Evolutionary conservation across 2,797 vertebrate genomes (phyloP).

Genomic region (Ambastaia sidthimunki): DNA sequence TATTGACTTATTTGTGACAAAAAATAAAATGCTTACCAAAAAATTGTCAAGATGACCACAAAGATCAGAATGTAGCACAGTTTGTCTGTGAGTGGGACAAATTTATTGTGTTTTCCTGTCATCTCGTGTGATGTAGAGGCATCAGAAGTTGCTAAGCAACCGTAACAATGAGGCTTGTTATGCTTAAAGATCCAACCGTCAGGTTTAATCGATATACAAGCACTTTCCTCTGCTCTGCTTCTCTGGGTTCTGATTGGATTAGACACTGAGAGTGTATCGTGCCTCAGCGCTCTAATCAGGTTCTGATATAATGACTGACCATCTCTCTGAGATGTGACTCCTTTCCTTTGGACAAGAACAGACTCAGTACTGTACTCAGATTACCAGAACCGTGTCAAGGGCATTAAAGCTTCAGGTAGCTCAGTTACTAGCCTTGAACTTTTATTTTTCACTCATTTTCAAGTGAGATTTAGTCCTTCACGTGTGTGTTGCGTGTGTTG

Average conservation of each 20-base stretch:
- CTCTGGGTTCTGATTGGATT: slow-evolving; percentile 38
- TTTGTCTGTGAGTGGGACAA: not conserved
- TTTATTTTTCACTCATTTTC: not conserved
- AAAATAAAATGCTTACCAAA: slow-evolving; percentile 5
- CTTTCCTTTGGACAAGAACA: slow-evolving; percentile 37
- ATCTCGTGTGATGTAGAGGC: not conserved
- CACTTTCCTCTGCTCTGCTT: not conserved
- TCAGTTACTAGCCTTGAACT: not conserved
- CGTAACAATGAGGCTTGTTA: slow-evolving; percentile 19
- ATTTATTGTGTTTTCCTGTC: not conserved
- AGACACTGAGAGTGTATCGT: slow-evolving; percentile 26
- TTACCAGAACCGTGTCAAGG: slow-evolving; percentile 8
- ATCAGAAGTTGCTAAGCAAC: slow-evolving; percentile 56
- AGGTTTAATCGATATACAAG: not conserved
- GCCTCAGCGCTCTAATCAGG: slow-evolving; percentile 43
- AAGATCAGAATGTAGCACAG: no score
- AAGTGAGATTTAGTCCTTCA: not conserved
- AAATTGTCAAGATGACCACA: not conserved
- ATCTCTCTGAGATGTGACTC: slow-evolving; percentile 25
- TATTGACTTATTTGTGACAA: not conserved
- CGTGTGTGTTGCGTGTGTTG: not conserved
- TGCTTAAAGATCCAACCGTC: not conserved
- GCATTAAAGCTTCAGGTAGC: not conserved
- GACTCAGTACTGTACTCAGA: slow-evolving; percentile 10
- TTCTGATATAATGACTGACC: slow-evolving; percentile 42